phyloP scores from a whole-genome alignment of 2,797 vertebrate genomes.

The Falco berigora region DNA sequence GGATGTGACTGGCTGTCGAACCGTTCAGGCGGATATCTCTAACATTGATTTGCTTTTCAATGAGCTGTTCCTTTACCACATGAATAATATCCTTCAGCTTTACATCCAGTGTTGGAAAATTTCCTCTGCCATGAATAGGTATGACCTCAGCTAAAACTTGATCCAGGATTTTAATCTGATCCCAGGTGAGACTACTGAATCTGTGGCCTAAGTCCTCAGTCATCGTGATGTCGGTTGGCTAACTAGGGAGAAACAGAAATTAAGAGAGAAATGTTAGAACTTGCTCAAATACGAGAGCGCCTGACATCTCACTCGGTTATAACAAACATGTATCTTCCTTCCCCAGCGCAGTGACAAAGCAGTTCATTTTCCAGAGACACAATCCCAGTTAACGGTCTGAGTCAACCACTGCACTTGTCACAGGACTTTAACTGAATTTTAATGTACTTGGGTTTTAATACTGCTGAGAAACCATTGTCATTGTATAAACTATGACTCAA shows the following conservation, averaged over 20 bases:
- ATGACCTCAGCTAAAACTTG: conserved; percentile 89
- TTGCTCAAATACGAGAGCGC: background rate
- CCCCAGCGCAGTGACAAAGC: background rate
- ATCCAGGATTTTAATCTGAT: conserved; percentile 90
- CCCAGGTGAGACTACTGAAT: conserved; percentile 88
- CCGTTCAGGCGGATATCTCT: conserved; percentile 91
- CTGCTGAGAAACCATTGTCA: background rate
- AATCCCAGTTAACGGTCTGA: background rate
- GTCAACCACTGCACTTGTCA: conserved; percentile 34
- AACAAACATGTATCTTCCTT: background rate
- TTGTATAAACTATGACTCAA: conserved; percentile 16
- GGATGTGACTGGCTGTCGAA: conserved; percentile 93
- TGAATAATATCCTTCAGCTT: conserved; percentile 91
- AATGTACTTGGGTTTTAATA: conserved; percentile 26
- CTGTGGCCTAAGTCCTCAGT: conserved; percentile 82
- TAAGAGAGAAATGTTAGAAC: background rate
- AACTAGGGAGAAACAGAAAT: conserved; percentile 48
- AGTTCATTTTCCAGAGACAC: background rate
- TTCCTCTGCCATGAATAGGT: conserved; percentile 92
- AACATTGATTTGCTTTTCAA: conserved; percentile 82
- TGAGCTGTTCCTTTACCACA: conserved; percentile 83
- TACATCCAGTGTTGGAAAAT: conserved; percentile 94
- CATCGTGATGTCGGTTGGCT: conserved; percentile 73
- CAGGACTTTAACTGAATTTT: conserved; percentile 53
- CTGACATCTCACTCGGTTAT: background rate